A percentile compares a stretch with the other conserved stretches of the same genome.
phyloP scores from a whole-genome alignment of 2,888 invertebrate species.

The Xestobium rufovillosum region DNA sequence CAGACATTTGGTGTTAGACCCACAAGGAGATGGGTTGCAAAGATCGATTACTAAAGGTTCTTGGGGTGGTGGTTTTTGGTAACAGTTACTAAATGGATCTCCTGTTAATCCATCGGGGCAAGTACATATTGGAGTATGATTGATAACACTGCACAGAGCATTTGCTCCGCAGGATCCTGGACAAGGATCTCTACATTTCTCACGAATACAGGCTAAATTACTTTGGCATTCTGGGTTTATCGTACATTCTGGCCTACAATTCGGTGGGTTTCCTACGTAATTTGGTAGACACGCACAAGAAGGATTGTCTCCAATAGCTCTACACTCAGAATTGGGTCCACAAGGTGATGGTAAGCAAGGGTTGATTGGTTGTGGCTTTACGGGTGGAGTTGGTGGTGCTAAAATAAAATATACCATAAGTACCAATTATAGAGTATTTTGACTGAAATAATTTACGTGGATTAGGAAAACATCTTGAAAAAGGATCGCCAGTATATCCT shows the following conservation, averaged over 20 bases:
- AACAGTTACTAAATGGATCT: constrained; percentile 50
- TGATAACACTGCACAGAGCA: constrained; percentile 64
- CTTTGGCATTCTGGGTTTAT: constrained; percentile 67
- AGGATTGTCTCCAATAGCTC: constrained; percentile 50
- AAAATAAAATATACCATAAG: no score
- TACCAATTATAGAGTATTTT: no score
- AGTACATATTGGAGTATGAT: constrained; percentile 67
- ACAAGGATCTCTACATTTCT: constrained; percentile 73
- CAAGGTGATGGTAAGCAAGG: constrained; percentile 65
- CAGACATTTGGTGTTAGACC: constrained; percentile 52
- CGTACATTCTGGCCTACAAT: constrained; percentile 59
- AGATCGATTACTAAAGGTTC: constrained; percentile 36
- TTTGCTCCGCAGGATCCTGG: constrained; percentile 66
- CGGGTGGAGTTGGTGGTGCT: constrained; percentile 28
- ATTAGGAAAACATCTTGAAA: constrained; percentile 57
- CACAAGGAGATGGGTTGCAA: constrained; percentile 56
- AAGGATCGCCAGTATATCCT: constrained; percentile 63
- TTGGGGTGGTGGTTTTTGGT: constrained; percentile 32
- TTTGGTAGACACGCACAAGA: constrained; percentile 58
- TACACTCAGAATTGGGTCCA: constrained; percentile 51
- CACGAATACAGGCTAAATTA: constrained; percentile 65
- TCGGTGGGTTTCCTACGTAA: constrained; percentile 63
- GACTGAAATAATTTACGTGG: constrained; percentile 44
- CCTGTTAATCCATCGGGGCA: constrained; percentile 52
- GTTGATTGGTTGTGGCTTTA: constrained; percentile 39